Base-by-base conservation (phyloP, 2,888 invertebrate genomes). In the Branchellion lobata region DNA sequence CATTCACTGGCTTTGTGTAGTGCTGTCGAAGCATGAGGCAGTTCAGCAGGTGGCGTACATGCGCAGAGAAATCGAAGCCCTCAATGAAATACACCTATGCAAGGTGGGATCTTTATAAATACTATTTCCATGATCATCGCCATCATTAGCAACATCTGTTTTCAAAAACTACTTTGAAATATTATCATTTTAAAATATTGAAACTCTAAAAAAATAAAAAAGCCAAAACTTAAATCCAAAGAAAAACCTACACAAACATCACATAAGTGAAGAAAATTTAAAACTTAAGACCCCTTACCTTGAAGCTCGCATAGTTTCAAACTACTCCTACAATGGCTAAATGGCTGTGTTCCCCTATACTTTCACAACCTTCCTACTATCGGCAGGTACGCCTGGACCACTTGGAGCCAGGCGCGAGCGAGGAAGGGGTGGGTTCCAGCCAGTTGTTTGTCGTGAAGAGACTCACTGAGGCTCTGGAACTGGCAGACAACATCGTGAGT, bases 21-120 rank as follows among this genome's bases (percentile, higher is more conserved):
- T 87, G 75, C 86, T 87, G 21, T 85, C 84, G 61, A 85, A 86
- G 40, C 86, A 87, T 81, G 86, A 87, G 79, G 87, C 87, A 3
- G 82, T 87, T 33, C 87, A 87, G 78, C 86, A 87, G 80, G 87
- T 87, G 47, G 84, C 86, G 74, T 81, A 86, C 79, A 83, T 87
- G 72, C 87, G 87, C 84, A 87, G 86, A 82, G 87, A 88, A 85
- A 99, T 99, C 89, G 96, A 97, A 0, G 97, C 99, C 82, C 98
- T 99, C 88, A 91, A 98, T 24, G 98, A 98, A 1, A 98, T 98
- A 53, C 99, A 98, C 0, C 99, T 99, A 86, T 99, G 98, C 0
- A 99, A 99, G 88, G 93, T 99, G 24, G 95, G 94, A 86, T 95
- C 95, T n/a, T n/a, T n/a, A n/a, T n/a, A n/a, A n/a, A n/a, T 14